Base-by-base conservation (phyloP, 1,140 invertebrate species). In the Drosophila elegans region DNA sequence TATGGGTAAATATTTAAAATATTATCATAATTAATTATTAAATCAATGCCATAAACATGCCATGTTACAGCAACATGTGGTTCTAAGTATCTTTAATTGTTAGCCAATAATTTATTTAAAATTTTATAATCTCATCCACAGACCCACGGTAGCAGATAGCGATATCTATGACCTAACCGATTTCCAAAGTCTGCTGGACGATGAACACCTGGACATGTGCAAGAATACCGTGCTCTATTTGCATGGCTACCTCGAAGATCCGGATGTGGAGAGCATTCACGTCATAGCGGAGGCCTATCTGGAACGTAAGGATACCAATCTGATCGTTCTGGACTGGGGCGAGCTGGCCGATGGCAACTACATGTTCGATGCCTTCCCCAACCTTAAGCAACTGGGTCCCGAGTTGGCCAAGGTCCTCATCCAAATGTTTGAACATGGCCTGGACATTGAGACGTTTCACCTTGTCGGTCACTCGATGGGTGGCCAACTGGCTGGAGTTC, bases 401-500 rank as follows among this genome's bases (percentile, higher is more conserved):
- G 79, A 88, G 12, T 21, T 93, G 38, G 92, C 91, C 11, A 81
- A 84, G 46, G 59, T 91, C 0, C 68, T 94, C 1, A 52, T 91
- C 1, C 38, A 84, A 45, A 74, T 93, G 63, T 92, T 93, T 63
- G 82, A 90, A 3, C 56, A 77, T 12, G 93, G 93, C 3, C 51
- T 93, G 27, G 78, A 93, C 13, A 52, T 90, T 29, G 73, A 93
- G 0, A 92, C 91, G 12, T 92, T 95, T n/a, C 96, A 97, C 83
- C 84, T 97, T 4, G 93, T 97, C 38, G 96, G 95, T 0, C 96
- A 96, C 88, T 96, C 96, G 4, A 91, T 97, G 39, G 96, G 96
- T 1, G 95, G 95, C 4, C 96, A 97, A 61, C 93, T 96, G 32
- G 94, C 95, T 3, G 96, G 96, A 0, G 94, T 95, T 52, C 93